Conservation (phyloP, 2,888 invertebrate species). For the Saturnia japonica region DNA sequence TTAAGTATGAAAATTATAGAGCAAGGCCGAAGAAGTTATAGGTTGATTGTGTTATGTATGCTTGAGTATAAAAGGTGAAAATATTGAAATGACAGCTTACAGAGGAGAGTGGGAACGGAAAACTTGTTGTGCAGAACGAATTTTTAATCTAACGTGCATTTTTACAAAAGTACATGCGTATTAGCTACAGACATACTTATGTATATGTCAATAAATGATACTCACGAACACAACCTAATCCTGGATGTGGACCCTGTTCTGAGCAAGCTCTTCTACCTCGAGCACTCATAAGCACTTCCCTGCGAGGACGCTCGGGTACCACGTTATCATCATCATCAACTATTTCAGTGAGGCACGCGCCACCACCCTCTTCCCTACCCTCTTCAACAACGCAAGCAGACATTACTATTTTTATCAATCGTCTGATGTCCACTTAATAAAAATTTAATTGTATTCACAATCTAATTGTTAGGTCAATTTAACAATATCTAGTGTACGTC, state of each 20-base stretch:
- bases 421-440: slow-evolving; percentile 13
- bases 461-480: not conserved
- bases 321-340: slow-evolving; percentile 50
- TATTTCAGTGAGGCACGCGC: slow-evolving; percentile 43
- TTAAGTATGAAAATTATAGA: too few relatives aligned
- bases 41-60: too few relatives aligned
- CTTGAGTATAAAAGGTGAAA: too few relatives aligned
- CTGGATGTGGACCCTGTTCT: slow-evolving; percentile 87
- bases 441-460: not conserved
- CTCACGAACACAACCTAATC: slow-evolving; percentile 69
- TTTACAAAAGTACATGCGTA: not conserved
- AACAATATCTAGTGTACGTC: not conserved
- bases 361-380: slow-evolving; percentile 67
- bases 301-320: slow-evolving; percentile 69
- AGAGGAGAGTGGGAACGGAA: not conserved
- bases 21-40: too few relatives aligned
- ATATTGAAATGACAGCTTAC: too few relatives aligned
- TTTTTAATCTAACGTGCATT: not conserved
- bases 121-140: not conserved
- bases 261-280: slow-evolving; percentile 85
- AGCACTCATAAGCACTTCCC: slow-evolving; percentile 80
- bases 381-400: slow-evolving; percentile 74
- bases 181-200: not conserved
- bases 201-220: not conserved
- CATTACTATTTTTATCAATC: slow-evolving; percentile 50